Evolutionary conservation across 2,797 vertebrate species (phyloP).

Genomic region (Vespertilio murinus): DNA sequence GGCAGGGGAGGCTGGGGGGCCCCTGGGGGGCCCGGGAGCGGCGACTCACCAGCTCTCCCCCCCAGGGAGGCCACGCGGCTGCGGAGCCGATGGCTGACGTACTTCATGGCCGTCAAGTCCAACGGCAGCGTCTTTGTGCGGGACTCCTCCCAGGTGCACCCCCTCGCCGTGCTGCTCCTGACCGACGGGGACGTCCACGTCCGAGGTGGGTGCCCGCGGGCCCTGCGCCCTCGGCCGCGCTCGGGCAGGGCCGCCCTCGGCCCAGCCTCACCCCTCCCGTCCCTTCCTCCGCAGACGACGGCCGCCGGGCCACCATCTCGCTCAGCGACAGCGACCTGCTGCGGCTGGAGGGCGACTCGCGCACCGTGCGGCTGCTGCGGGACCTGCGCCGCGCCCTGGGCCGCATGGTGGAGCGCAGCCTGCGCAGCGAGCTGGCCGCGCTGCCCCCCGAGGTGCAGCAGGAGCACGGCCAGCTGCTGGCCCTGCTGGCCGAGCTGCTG

Average conservation of each 20-base stretch:
- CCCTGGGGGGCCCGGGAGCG: rapidly evolving
- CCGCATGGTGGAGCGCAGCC: constrained; percentile 92
- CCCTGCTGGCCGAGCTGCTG: constrained; percentile 91
- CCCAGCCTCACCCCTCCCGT: neutral
- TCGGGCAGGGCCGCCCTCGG: rapidly evolving
- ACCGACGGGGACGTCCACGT: constrained; percentile 91
- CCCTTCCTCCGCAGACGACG: constrained; percentile 81
- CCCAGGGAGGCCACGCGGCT: constrained; percentile 85
- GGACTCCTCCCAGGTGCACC: constrained; percentile 94
- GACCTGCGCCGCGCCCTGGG: constrained; percentile 92
- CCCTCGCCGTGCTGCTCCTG: constrained; percentile 93
- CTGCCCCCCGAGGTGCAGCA: constrained; percentile 74
- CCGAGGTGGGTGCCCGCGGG: constrained; percentile 82
- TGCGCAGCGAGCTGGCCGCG: constrained; percentile 84
- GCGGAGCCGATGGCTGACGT: constrained; percentile 95
- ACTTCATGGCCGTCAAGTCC: constrained; percentile 95
- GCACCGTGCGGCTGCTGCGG: constrained; percentile 91
- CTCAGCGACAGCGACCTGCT: constrained; percentile 89
- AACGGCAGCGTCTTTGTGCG: constrained; percentile 91
- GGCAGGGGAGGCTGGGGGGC: neutral
- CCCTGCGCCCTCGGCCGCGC: rapidly evolving
- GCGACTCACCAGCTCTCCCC: neutral
- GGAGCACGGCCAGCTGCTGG: constrained; percentile 91
- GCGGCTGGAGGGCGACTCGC: constrained; percentile 87
- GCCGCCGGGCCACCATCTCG: constrained; percentile 88